Evolutionary conservation across 2,797 vertebrate species (phyloP), one percentile per base, ranked within the genome.

Genomic region (Momotus momota): DNA sequence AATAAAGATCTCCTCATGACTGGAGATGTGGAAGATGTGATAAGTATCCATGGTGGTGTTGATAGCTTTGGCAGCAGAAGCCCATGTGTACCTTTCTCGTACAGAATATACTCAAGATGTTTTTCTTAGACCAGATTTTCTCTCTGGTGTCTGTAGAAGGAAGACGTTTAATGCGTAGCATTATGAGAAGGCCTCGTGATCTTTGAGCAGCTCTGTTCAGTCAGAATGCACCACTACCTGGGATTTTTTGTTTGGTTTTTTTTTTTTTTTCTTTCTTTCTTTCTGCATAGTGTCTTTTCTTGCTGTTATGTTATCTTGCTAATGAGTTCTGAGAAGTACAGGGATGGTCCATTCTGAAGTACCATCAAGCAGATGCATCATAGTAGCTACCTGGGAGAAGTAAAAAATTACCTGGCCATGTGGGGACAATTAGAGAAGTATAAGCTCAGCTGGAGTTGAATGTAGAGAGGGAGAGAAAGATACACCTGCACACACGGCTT

Each of bases 131-230:
- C 31, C 81, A 31, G 20, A 11, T 55, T 64, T 75, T 75, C 58
- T 57, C n/a, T 62, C 3, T 1, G 1, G 27, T 35, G 23, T 52
- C 27, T 57, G 54, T n/a, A 25, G 64, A 31, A 70, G 35, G 35
- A 14, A 3, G 23, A 7, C 0, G 1, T 75, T 49, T 40, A 67
- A 33, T 22, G 10, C 22, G 3, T 5, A 5, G 8, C 1, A 0
- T n/a, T 60, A 17, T 23, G 23, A 60, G 57, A 43, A 51, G n/a
- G 13, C 18, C 17, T 58, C 48, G n/a, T 1, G 1, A 26, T 31
- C 49, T 54, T 45, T 75, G 31, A 70, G 2, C 33, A 70, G 13
- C 1, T 40, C 12, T 77, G 1, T 46, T 40, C 12, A 43, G 40
- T 65, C 51, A 40, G 58, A 66, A 45, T 22, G 29, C 29, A 10